These are phyloP conservation scores for Dusona sp. DNA, from an alignment of 2,888 invertebrate species.

Conservation along the genomic window DNA sequence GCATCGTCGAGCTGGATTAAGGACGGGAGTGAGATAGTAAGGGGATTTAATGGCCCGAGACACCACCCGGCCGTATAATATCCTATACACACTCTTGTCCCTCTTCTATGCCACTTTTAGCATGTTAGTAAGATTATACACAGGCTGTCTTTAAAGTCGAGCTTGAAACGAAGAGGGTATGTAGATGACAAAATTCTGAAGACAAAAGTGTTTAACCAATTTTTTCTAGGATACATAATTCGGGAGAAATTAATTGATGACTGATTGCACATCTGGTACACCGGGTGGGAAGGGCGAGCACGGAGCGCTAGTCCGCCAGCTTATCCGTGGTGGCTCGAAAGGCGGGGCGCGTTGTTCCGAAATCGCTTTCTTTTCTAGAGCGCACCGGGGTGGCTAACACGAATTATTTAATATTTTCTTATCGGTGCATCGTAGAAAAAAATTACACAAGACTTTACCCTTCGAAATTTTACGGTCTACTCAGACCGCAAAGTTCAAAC, in stretches of 20 bases:
- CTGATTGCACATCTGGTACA: not conserved
- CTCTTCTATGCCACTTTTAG: conserved; percentile 26
- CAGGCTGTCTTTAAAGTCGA: not conserved
- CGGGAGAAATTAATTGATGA: not conserved
- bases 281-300: not conserved
- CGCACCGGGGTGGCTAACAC: not conserved
- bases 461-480: not conserved
- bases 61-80: conserved; percentile 52
- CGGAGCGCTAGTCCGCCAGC: not conserved
- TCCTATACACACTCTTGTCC: conserved; percentile 20
- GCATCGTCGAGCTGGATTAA: conserved; percentile 58
- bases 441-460: not conserved
- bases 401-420: not conserved
- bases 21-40: conserved; percentile 69
- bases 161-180: not conserved
- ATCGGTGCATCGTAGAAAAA: not conserved
- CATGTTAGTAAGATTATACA: conserved; percentile 4
- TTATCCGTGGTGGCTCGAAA: not conserved
- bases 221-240: not conserved
- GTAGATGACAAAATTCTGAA: not conserved
- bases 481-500: not conserved
- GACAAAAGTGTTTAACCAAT: not conserved
- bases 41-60: conserved; percentile 69
- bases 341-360: not conserved
- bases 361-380: not conserved